Evolutionary conservation across 2,113 vertebrate species (phyloP), one percentile per base, ranked within the genome.

Genomic region (Myotis yumanensis): DNA sequence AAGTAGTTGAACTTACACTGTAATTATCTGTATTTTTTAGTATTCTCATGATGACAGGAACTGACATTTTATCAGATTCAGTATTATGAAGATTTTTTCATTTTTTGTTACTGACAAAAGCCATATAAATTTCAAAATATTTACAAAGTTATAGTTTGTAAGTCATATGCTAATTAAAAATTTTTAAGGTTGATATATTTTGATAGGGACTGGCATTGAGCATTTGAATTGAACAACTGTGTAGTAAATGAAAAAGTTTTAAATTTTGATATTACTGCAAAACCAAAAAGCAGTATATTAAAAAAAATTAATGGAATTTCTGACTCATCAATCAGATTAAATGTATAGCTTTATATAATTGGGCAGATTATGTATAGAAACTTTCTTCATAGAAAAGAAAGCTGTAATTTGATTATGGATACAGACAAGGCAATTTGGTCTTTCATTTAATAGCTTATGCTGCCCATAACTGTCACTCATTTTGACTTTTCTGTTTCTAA

Each of bases 401-500:
- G 15, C 32, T 88, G 54, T 30, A 7, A 79, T 88, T 69, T 86
- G 59, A 73, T 14, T 28, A 16, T 96, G 37, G 87, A 93, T 37
- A 30, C 14, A 71, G 54, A 15, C 18, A 69, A 22, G 92, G 22
- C 35, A 91, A 3, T 91, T 95, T 57, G 32, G 37, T 72, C 12
- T 11, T 32, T 30, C 66, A 32, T 82, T 92, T 80, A 52, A 7
- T 57, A 83, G 66, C 73, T 89, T 51, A 68, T 22, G 1, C 11
- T 81, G 32, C 64, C 92, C 11, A 0, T 94, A 97, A 76, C 20
- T 97, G 91, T 96, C 59, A 35, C 46, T 97, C 46, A 5, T 96
- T 97, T 94, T 96, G 95, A 97, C 97, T 97, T 97, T 93, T 95
- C 89, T 62, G 86, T 92, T 90, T 98, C 35, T 84, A 59, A 52